Conservation (phyloP, 2,113 vertebrate genomes). For the Rutilus rutilus region DNA sequence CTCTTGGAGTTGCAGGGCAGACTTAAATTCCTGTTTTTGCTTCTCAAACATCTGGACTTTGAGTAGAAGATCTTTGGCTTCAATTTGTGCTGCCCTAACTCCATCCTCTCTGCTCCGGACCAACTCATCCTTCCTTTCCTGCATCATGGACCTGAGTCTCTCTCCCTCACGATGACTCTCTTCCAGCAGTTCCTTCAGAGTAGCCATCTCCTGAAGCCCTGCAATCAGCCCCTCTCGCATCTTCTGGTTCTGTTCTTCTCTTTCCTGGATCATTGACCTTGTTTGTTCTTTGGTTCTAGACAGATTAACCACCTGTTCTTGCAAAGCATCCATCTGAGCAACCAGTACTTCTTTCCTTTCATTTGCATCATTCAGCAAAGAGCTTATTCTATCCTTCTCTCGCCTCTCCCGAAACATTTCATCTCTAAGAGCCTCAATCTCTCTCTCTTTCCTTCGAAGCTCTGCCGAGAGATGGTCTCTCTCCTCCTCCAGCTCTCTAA, state of each 20-base stretch:
- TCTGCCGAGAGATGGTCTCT: constrained; percentile 10
- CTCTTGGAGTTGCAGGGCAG: constrained; percentile 27
- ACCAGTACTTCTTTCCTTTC: constrained; percentile 18
- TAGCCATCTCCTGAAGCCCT: constrained; percentile 66
- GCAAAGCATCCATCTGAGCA: constrained; percentile 40
- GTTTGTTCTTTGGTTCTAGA: constrained; percentile 44
- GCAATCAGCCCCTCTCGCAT: constrained; percentile 63
- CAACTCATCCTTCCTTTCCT: constrained; percentile 63
- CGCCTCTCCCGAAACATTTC: constrained; percentile 49
- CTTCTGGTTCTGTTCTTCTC: constrained; percentile 60
- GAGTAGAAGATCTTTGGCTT: constrained; percentile 59
- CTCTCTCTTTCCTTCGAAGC: constrained; percentile 32
- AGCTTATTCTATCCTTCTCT: constrained; percentile 50
- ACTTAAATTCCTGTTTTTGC: constrained; percentile 50
- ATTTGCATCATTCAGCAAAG: constrained; percentile 36
- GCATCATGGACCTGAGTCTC: constrained; percentile 60
- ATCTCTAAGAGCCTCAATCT: constrained; percentile 53
- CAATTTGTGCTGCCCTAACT: constrained; percentile 14
- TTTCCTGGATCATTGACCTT: constrained; percentile 55
- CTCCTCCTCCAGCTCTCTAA: constrained; percentile 47
- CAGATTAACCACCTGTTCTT: constrained; percentile 58
- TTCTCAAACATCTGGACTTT: constrained; percentile 60
- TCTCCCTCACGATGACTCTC: constrained; percentile 70
- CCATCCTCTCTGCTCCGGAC: constrained; percentile 57
- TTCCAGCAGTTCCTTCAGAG: constrained; percentile 67